phyloP scores from a whole-genome alignment of 2,797 vertebrate genomes.

The Fratercula arctica region DNA sequence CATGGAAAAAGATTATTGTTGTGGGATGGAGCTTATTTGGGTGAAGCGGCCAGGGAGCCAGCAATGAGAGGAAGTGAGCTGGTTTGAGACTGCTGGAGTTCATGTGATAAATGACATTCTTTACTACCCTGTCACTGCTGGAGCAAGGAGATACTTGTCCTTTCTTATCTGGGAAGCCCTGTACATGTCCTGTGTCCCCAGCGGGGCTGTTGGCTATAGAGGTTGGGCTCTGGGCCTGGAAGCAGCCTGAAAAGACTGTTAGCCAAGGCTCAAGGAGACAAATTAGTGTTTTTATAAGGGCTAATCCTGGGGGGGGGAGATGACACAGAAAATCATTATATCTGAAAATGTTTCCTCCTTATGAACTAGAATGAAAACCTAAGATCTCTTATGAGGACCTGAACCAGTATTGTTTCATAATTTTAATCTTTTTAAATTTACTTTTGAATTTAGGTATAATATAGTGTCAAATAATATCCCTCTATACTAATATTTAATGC shows the following conservation, averaged over 20 bases:
- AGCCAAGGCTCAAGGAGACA: not conserved
- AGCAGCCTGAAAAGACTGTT: not conserved
- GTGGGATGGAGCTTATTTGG: not conserved
- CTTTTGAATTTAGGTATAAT: not conserved
- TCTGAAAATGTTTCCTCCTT: not conserved
- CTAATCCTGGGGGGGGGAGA: not conserved
- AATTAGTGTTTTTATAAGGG: not conserved
- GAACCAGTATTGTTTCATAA: not conserved
- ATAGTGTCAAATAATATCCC: not conserved
- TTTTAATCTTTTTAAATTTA: not conserved
- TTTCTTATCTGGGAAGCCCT: not conserved
- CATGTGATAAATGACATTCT: not conserved
- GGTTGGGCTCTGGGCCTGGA: not conserved
- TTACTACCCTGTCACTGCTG: not conserved
- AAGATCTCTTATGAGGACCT: not conserved
- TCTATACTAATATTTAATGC: not conserved
- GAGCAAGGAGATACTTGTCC: not conserved
- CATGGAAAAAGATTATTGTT: slow-evolving; percentile 40
- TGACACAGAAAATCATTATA: not conserved
- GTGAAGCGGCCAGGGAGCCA: not conserved
- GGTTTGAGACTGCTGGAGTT: not conserved
- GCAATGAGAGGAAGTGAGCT: slow-evolving; percentile 29
- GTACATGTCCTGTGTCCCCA: not conserved
- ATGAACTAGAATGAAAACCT: not conserved
- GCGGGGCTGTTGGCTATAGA: not conserved